A percentile compares a stretch with the other conserved stretches of the same genome.
Evolutionary conservation across 1,140 invertebrate species (phyloP).

Genomic region (Drosophila subobscura): DNA sequence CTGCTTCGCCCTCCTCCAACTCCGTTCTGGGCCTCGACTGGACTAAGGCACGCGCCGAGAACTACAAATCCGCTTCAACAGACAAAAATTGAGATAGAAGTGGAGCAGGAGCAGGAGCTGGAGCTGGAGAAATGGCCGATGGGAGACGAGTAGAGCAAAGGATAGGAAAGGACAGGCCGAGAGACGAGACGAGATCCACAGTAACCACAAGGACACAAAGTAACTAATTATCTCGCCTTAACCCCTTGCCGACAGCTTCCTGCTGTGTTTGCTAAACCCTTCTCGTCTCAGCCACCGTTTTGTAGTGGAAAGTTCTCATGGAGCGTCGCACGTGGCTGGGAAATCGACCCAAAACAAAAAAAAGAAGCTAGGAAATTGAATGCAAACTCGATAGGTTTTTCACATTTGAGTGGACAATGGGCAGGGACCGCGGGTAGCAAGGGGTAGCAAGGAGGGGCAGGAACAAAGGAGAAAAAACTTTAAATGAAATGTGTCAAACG

Average conservation of each 20-base stretch:
- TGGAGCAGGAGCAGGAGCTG: neutral
- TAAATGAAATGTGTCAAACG: slow-evolving; percentile 76
- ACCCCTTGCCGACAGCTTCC: slow-evolving; percentile 53
- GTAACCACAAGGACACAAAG: slow-evolving; percentile 70
- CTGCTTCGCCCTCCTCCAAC: slow-evolving; percentile 3
- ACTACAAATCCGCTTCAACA: slow-evolving; percentile 53
- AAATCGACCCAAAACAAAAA: slow-evolving; percentile 36
- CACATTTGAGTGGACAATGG: slow-evolving; percentile 68
- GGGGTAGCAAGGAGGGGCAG: neutral
- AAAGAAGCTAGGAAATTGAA: slow-evolving; percentile 50
- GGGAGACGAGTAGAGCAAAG: slow-evolving; percentile 1
- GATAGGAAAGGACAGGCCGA: too few relatives aligned
- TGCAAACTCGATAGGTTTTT: slow-evolving; percentile 63
- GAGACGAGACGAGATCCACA: neutral
- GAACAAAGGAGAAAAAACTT: slow-evolving; percentile 42
- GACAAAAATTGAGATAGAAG: slow-evolving; percentile 14
- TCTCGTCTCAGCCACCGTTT: neutral
- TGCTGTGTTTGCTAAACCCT: slow-evolving; percentile 65
- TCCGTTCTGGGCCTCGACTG: slow-evolving; percentile 29
- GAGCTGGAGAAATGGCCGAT: neutral
- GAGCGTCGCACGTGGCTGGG: slow-evolving; percentile 55
- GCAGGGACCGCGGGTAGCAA: neutral
- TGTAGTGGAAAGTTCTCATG: slow-evolving; percentile 6
- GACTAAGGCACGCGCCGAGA: slow-evolving; percentile 64
- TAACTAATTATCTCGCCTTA: slow-evolving; percentile 81